A percentile compares a stretch with the other conserved stretches of the same genome.
phyloP scores from a whole-genome alignment of 2,113 vertebrate genomes.

The Sinocyclocheilus anshuiensis region DNA sequence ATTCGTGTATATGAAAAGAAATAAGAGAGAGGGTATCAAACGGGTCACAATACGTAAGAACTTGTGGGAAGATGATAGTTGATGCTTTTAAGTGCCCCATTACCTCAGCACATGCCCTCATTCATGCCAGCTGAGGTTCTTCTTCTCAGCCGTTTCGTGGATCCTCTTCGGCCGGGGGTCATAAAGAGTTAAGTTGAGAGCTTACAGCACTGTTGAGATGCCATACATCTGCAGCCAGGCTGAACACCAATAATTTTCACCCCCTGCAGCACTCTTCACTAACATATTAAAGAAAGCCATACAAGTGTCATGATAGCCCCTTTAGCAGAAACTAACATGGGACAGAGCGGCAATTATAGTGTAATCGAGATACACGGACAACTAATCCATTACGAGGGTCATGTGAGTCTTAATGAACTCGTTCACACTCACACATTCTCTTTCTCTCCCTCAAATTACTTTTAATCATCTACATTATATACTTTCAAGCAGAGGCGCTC shows the following conservation, averaged over 20 bases:
- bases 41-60: not conserved
- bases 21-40: not conserved
- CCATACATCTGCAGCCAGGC: not conserved
- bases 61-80: slow-evolving; percentile 30
- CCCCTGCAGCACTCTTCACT: slow-evolving; percentile 17
- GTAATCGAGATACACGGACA: slow-evolving; percentile 41
- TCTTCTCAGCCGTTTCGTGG: not conserved
- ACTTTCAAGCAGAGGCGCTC: slow-evolving; percentile 6
- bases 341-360: slow-evolving; percentile 33
- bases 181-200: slow-evolving; percentile 9
- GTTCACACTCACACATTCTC: not conserved
- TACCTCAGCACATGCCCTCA: not conserved
- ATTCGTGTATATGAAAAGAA: not conserved
- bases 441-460: slow-evolving; percentile 25
- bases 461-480: slow-evolving; percentile 25
- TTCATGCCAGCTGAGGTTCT: slow-evolving; percentile 21
- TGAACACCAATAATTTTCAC: slow-evolving; percentile 14
- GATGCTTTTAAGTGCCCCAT: slow-evolving; percentile 13
- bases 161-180: slow-evolving; percentile 4
- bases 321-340: slow-evolving; percentile 28
- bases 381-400: slow-evolving; percentile 27
- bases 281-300: slow-evolving; percentile 10
- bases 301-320: slow-evolving; percentile 6
- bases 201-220: not conserved
- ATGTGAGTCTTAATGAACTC: slow-evolving; percentile 26